A percentile compares a stretch with the other conserved stretches of the same genome.
These are phyloP conservation scores for Psittacula echo DNA, from an alignment of 2,797 vertebrate genomes.

Conservation along the genomic window DNA sequence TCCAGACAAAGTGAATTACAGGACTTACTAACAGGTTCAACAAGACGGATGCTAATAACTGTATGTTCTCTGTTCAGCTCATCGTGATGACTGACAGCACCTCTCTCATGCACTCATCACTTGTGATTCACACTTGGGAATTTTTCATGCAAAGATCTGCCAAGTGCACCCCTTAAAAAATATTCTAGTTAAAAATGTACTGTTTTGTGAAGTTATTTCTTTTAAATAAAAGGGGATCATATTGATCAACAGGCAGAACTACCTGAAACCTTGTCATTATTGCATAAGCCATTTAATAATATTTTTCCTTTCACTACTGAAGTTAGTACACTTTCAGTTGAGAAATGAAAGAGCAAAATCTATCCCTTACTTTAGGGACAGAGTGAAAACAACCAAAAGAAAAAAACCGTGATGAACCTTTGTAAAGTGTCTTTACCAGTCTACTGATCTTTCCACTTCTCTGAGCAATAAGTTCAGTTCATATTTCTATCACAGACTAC, in stretches of 20 bases:
- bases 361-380: neutral
- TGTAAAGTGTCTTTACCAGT: neutral
- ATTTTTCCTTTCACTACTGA: neutral
- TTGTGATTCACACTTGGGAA: neutral
- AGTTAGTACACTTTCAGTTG: neutral
- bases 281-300: neutral
- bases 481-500: neutral
- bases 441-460: neutral
- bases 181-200: neutral
- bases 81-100: neutral
- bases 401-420: rapidly evolving
- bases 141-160: neutral
- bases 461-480: neutral
- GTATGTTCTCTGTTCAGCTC: neutral
- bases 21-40: neutral
- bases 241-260: neutral
- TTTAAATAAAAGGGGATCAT: neutral
- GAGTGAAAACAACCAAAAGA: neutral
- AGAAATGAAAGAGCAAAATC: neutral
- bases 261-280: neutral
- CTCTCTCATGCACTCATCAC: neutral
- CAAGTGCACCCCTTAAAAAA: neutral
- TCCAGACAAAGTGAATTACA: neutral
- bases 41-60: neutral
- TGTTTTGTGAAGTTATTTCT: neutral